Evolutionary conservation across 2,113 vertebrate species (phyloP).

Genomic region (Oryctolagus cuniculus): DNA sequence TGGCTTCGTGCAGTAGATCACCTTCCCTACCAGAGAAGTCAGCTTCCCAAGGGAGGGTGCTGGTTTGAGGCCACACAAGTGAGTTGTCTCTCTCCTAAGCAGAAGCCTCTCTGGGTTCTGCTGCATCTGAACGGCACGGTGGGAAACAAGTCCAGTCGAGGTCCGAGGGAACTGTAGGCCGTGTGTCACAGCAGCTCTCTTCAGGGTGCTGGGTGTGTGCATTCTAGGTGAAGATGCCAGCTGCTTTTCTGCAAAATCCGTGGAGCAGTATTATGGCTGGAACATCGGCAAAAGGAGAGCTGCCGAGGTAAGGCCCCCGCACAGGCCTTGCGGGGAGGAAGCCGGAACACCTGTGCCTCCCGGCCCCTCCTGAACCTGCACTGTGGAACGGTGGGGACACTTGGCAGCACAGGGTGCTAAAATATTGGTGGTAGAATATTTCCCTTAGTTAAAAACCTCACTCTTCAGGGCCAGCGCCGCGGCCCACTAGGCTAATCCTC

Average conservation of each 20-base stretch:
- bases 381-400: not conserved
- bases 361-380: not conserved
- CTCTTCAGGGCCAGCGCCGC: not conserved
- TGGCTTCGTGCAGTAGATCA: not conserved
- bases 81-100: not conserved
- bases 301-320: slow-evolving; percentile 92
- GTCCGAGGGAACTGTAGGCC: not conserved
- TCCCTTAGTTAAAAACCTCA: not conserved
- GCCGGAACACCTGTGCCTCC: not conserved
- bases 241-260: slow-evolving; percentile 95
- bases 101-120: not conserved
- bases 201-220: slow-evolving; percentile 60
- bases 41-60: not conserved
- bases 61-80: not conserved
- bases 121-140: not conserved
- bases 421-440: not conserved
- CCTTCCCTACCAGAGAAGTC: not conserved
- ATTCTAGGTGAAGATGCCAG: slow-evolving; percentile 93
- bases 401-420: not conserved
- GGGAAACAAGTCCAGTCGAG: not conserved
- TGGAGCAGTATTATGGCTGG: slow-evolving; percentile 98
- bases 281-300: slow-evolving; percentile 98
- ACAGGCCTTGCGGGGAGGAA: not conserved
- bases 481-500: too few relatives aligned
- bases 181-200: not conserved